These are phyloP conservation scores for Orthonyx spaldingii DNA, from an alignment of 2,113 vertebrate genomes.

Conservation along the genomic window DNA sequence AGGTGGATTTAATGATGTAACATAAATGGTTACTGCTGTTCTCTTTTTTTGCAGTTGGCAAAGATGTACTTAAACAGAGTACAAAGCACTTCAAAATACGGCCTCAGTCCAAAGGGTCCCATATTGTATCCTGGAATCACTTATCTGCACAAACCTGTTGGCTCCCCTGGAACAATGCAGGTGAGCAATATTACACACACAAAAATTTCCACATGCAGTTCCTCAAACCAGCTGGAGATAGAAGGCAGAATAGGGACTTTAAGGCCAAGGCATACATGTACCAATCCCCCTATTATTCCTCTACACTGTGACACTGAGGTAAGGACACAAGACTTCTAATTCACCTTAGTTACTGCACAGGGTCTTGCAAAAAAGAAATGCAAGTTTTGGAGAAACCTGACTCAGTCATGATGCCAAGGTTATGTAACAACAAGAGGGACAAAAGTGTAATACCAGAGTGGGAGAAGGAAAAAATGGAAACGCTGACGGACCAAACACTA, in stretches of 20 bases:
- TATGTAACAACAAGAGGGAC: not conserved
- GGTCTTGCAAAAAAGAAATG: not conserved
- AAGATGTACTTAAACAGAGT: not conserved
- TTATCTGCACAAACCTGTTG: not conserved
- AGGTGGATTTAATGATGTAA: not conserved
- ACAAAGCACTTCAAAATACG: not conserved
- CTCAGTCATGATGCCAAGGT: not conserved
- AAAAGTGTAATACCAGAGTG: not conserved
- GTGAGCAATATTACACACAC: not conserved
- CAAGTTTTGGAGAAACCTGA: not conserved
- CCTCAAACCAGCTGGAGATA: not conserved
- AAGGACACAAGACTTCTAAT: not conserved
- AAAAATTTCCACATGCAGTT: not conserved
- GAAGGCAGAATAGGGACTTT: not conserved
- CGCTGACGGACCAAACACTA: not conserved
- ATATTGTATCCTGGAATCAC: not conserved
- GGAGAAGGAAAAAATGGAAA: not conserved
- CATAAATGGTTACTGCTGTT: not conserved
- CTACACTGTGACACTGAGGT: not conserved
- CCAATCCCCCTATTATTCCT: not conserved
- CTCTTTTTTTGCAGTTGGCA: not conserved
- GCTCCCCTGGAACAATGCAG: not conserved
- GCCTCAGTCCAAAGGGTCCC: not conserved
- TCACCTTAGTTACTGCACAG: not conserved
- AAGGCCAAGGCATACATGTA: not conserved